Base-by-base conservation (phyloP, 2,113 vertebrate species). In the Equus przewalskii region DNA sequence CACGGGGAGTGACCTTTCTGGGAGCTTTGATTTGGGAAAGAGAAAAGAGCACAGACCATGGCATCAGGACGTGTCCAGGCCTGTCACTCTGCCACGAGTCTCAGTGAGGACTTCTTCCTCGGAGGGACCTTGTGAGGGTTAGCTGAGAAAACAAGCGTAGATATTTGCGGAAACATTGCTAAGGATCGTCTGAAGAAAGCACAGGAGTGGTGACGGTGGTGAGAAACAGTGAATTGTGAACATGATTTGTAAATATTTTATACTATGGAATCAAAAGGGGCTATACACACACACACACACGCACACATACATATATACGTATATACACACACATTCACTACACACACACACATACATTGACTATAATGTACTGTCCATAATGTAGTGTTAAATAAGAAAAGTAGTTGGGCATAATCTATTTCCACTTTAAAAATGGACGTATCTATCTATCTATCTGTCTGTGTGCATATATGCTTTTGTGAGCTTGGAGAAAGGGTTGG, bases 371-470 rank as follows among this genome's bases (percentile, higher is more conserved):
- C 44, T 36, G 46, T 28, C 15, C 69, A 64, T 65, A 60, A 65
- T 12, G 21, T 44, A 26, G 51, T 64, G 36, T 82, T 73, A 58
- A 76, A 11, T 64, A 56, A 78, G 70, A 84, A 84, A 91, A 76
- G 33, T 49, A 78, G 33, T n/a, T 85, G 36, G 54, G 14, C 56
- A 92, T 87, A 72, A 80, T 41, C 78, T 44, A 26, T 19, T 85
- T 14, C 18, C 19, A 21, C 49, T 78, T 78, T 73, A 30, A 30
- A 30, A 91, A 41, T 62, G 44, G 67, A 65, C 24, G 36, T 41
- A 12, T 14, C 30, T 16, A 65, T 41, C 9, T 0, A 0, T 41
- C 5, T 33, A 0, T 49, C 5, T n/a, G 26, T 65, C 18, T 72
- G 9, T 51, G 30, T 58, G 16, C 76, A 11, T 28, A 1, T n/a